phyloP scores from a whole-genome alignment of 2,797 vertebrate species.

The Pipistrellus pygmaeus region DNA sequence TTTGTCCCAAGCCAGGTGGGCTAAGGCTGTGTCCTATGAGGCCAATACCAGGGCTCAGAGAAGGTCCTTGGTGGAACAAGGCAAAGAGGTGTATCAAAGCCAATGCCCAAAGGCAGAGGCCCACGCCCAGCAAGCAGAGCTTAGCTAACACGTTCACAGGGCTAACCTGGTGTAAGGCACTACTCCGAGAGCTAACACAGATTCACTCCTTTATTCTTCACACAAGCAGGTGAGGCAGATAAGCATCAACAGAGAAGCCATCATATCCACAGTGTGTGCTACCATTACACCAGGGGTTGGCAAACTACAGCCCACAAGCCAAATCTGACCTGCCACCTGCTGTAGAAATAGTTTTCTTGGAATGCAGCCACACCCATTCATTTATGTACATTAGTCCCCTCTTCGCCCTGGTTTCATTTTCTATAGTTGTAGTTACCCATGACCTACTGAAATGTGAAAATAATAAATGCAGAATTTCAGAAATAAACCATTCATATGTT shows the following conservation, averaged over 20 bases:
- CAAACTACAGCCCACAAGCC: not conserved
- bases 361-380: not conserved
- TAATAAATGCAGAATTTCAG: not conserved
- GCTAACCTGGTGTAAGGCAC: not conserved
- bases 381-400: not conserved
- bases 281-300: rapidly evolving
- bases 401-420: not conserved
- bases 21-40: not conserved
- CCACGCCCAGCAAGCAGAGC: not conserved
- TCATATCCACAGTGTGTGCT: not conserved
- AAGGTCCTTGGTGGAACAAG: not conserved
- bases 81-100: not conserved
- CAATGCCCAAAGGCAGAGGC: not conserved
- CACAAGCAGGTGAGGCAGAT: not conserved
- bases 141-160: not conserved
- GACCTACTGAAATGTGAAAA: not conserved
- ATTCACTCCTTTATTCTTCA: not conserved
- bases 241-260: too few species aligned
- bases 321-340: not conserved
- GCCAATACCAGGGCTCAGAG: not conserved
- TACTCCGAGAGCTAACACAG: not conserved
- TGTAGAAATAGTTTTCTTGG: not conserved
- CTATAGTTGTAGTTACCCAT: not conserved
- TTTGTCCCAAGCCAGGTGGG: not conserved
- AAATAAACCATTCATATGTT: not conserved